Base-by-base conservation (phyloP, 2,888 invertebrate species). In the Synanthedon andrenaeformis region DNA sequence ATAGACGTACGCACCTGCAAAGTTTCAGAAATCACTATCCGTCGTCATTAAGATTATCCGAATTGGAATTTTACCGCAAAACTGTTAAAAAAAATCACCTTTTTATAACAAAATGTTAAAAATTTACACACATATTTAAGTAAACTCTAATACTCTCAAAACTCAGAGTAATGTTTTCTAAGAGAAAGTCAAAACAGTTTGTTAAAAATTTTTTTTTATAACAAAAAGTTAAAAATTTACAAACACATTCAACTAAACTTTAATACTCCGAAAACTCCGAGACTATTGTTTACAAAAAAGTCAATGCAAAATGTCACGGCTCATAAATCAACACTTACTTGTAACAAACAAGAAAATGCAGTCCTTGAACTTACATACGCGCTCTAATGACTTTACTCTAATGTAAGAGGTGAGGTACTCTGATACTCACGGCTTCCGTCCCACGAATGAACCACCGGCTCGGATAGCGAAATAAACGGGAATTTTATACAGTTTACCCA, bases 311-410 rank as follows among this genome's bases (percentile, higher is more conserved):
- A 35, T 35, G 35, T 35, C 35, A 35, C 35, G 35, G 35, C 35
- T 35, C 35, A 35, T 35, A 35, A 8, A 35, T 35, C 35, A 45
- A 49, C 49, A 55, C 70, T 70, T 66, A 79, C 79, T 79, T 75
- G 66, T 59, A 59, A 62, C 64, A 72, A 73, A 72, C 72, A 72
- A 60, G 65, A 60, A 56, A 58, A 57, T 57, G 57, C 51, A 62
- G 67, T 67, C 82, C 82, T 82, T 83, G 79, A 83, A 82, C 83
- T 81, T 80, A 68, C 75, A 74, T 62, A 42, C 60, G 59, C 59
- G 55, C 67, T 63, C 68, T 65, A 64, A 64, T 62, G 62, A 62
- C 55, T 56, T 45, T 54, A 12, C 17, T n/a, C n/a, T 14, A 55
- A 55, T 57, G 59, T 58, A 64, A 59, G 64, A 67, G 60, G 55